Conservation (phyloP, 2,888 invertebrate species). For the Metallyticus violacea region DNA sequence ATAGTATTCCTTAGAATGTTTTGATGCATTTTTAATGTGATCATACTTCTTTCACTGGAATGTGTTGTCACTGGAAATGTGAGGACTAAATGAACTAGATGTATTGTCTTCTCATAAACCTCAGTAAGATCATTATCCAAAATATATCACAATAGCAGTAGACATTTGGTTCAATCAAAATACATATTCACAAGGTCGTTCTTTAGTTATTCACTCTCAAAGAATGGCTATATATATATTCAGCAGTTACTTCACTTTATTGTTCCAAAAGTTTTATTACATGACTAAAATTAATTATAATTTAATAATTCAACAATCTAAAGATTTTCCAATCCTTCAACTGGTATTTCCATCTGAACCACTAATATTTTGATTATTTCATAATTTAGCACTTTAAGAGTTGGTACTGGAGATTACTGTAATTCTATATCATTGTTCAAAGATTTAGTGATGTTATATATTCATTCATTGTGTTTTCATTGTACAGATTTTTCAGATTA, state of each 20-base stretch:
- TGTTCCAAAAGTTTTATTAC: background rate
- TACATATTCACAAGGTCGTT: background rate
- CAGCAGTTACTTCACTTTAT: background rate
- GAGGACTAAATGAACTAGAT: background rate
- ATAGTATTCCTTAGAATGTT: background rate
- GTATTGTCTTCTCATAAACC: background rate
- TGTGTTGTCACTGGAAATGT: too few species aligned
- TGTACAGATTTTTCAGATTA: background rate
- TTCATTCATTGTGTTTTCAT: background rate
- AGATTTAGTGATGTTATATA: background rate
- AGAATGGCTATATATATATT: background rate
- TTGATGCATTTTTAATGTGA: background rate
- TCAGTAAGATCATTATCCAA: background rate
- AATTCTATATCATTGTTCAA: background rate
- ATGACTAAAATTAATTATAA: background rate
- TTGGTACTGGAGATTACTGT: too few species aligned
- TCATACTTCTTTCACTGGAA: too few species aligned
- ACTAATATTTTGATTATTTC: background rate
- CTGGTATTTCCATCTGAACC: background rate
- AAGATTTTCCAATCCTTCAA: background rate
- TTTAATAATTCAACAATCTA: background rate
- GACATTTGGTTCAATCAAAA: background rate
- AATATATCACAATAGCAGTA: background rate
- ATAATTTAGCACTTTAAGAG: background rate
- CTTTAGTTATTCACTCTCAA: background rate